Conservation (phyloP, 2,113 vertebrate species). For the Xiphorhynchus elegans region DNA sequence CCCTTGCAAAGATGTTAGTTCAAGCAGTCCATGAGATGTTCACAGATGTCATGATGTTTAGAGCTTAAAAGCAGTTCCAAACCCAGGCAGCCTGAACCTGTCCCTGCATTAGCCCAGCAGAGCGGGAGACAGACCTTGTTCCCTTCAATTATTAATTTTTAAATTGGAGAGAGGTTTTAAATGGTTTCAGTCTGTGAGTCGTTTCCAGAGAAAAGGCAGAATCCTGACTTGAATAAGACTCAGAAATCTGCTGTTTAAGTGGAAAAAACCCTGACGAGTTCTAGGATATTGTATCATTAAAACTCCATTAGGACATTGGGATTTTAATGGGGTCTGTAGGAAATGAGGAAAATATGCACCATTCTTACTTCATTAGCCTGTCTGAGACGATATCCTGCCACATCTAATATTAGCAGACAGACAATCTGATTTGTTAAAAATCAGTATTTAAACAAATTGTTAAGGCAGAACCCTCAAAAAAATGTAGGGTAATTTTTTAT, state of each 20-base stretch:
- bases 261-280: conserved; percentile 44
- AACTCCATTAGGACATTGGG: conserved; percentile 73
- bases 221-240: conserved; percentile 47
- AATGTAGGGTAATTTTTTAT: background rate
- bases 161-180: conserved; percentile 55
- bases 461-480: background rate
- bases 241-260: conserved; percentile 64
- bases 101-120: conserved; percentile 53
- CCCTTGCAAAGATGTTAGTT: conserved; percentile 64
- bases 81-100: conserved; percentile 71
- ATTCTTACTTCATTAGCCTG: conserved; percentile 73
- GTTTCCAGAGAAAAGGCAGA: conserved; percentile 47
- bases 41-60: conserved; percentile 72
- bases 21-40: conserved; percentile 69
- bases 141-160: conserved; percentile 63
- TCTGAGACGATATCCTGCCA: conserved; percentile 65
- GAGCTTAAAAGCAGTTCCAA: conserved; percentile 80
- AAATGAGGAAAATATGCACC: conserved; percentile 74
- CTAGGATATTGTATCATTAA: conserved; percentile 72
- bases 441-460: conserved; percentile 22
- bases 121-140: background rate
- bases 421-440: conserved; percentile 52
- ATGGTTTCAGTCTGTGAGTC: conserved; percentile 34
- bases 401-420: conserved; percentile 43
- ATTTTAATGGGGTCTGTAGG: conserved; percentile 72